These are phyloP conservation scores for Fragum whitleyi DNA, from an alignment of 2,888 invertebrate species.

Conservation along the genomic window DNA sequence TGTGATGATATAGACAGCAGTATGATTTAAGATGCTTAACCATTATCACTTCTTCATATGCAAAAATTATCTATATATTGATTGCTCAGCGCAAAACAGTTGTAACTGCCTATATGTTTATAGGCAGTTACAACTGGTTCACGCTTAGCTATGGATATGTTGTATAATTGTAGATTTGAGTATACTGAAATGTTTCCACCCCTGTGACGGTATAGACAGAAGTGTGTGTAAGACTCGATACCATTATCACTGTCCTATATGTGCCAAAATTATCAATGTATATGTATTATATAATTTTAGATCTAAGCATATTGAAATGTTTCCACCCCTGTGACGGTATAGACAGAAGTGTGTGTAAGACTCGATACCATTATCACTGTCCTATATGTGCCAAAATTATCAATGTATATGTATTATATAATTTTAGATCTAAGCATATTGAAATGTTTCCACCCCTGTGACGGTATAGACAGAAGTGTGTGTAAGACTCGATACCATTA, in stretches of 20 bases:
- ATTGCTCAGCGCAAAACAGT: no score
- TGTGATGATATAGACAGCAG: conserved; percentile 56
- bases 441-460: conserved; percentile 61
- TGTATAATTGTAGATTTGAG: conserved; percentile 48
- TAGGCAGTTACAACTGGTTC: no score
- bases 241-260: conserved; percentile 74
- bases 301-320: conserved; percentile 60
- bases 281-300: conserved; percentile 27
- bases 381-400: conserved; percentile 69
- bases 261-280: conserved; percentile 66
- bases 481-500: conserved; percentile 65
- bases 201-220: conserved; percentile 54
- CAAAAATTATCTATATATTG: conserved; percentile 66
- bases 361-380: conserved; percentile 71
- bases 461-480: conserved; percentile 43
- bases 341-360: conserved; percentile 46
- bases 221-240: conserved; percentile 50
- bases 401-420: no score
- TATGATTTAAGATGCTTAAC: conserved; percentile 49
- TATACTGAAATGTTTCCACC: no score
- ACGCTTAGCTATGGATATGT: no score
- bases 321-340: conserved; percentile 57
- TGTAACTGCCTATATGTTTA: no score
- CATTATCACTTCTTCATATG: conserved; percentile 74
- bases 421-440: conserved; percentile 66